Evolutionary conservation across 2,113 vertebrate species (phyloP), one percentile per base, ranked within the genome.

Genomic region (Thinocorus orbignyianus): DNA sequence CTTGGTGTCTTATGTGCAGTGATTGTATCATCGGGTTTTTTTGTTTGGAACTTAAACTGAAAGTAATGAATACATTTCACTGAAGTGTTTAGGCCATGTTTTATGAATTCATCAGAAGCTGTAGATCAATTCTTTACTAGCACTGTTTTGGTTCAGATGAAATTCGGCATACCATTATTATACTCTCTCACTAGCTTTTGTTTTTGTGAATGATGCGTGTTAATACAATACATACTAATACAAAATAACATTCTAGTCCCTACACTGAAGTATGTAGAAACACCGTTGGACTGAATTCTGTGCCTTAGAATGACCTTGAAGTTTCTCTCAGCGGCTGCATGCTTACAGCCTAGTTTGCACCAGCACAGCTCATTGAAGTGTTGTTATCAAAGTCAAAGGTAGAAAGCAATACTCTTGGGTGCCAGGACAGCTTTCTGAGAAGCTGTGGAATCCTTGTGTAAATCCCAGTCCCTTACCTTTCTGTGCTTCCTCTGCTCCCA

Each of bases 41-140:
- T 74, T 73, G 10, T 81, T 79, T 55, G 8, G 52, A 10, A 28
- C 30, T 89, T 60, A 46, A 76, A 37, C 46, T 51, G 42, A 82
- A 93, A 88, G 49, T 18, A 57, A 54, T 44, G 20, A 86, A 22
- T 35, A 57, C 11, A 62, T 52, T 62, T 54, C 12, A 52, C 35
- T 39, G 3, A 79, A 62, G 25, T 28, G 12, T 66, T 91, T 65
- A 6, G 0, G 66, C 31, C 7, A 0, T 0, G 0, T 84, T 73
- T 79, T 74, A 26, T 42, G 4, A 80, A 51, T 83, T 76, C 12
- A 48, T 60, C 51, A 31, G 18, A 78, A 46, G 28, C 42, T 55
- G 42, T 46, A 22, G 35, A 18, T 66, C n/a, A 42, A 35, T 80
- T 88, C 79, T 68, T 87, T 60, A 30, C 13, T 73, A 19, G 41